Base-by-base conservation (phyloP, 53 echinoderm and acorn worm species). In the Antedon mediterranea region DNA sequence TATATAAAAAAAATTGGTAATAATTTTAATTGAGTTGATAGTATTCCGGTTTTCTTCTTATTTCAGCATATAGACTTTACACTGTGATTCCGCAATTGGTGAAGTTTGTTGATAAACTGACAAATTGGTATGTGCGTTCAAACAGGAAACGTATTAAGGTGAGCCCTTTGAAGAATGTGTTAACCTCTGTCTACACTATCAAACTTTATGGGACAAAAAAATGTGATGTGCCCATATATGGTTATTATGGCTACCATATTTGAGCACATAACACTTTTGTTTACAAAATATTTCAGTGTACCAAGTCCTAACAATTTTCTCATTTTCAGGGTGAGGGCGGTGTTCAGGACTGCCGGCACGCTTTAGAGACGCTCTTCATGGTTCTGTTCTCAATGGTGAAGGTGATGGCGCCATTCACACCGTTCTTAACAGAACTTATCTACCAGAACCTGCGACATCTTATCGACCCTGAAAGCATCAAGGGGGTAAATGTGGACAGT, bases 111-210 rank as follows among this genome's bases (percentile, higher is more conserved):
- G 90, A 93, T 73, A 93, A 86, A 74, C 88, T 98, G 37, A 98
- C 98, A 84, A 98, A 98, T 82, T 98, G 98, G 98, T 98, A 98
- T 73, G 98, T 98, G 31, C 78, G 98, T 27, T 98, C 90, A 23
- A 98, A 98, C 88, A 88, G 98, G 72, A 92, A 88, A 71, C 75
- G 98, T 72, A 70, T 98, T 43, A 93, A 92, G 97, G 98, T 93
- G 74, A 74, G 72, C 30, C 3, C 3, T 79, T 27, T 78, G 29
- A 71, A 3, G 28, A n/a, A n/a, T n/a, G n/a, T n/a, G n/a, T n/a
- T n/a, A n/a, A n/a, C n/a, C n/a, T n/a, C n/a, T n/a, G n/a, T n/a
- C n/a, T n/a, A n/a, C n/a, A n/a, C n/a, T n/a, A n/a, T n/a, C n/a
- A n/a, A n/a, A n/a, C n/a, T n/a, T n/a, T n/a, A n/a, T n/a, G n/a